Evolutionary conservation across 2,888 invertebrate species (phyloP).

Genomic region (Watsonalla binaria): DNA sequence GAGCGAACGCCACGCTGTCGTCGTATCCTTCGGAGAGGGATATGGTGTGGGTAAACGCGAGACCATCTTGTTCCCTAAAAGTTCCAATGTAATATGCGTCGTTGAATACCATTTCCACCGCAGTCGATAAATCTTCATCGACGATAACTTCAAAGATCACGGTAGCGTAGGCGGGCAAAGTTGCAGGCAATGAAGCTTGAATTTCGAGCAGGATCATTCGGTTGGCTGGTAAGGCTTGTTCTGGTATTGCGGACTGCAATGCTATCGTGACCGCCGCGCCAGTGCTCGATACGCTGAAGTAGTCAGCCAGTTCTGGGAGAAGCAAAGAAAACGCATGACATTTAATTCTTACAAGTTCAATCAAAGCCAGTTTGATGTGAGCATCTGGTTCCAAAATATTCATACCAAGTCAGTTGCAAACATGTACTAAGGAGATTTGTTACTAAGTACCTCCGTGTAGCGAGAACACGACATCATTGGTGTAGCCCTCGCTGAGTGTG

Average conservation of each 20-base stretch:
- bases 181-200: slow-evolving; percentile 22
- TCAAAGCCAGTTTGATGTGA: too few species aligned
- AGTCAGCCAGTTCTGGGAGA: slow-evolving; percentile 12
- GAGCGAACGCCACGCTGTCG: slow-evolving; percentile 6
- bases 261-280: slow-evolving; percentile 10
- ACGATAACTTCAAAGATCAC: slow-evolving; percentile 23
- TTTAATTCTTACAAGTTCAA: too few species aligned
- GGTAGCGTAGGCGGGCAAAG: slow-evolving; percentile 26
- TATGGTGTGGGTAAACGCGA: slow-evolving; percentile 19
- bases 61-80: slow-evolving; percentile 13
- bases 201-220: slow-evolving; percentile 25
- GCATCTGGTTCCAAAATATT: too few species aligned
- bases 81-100: slow-evolving; percentile 28
- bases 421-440: background rate
- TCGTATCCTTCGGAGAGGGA: slow-evolving; percentile 26
- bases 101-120: slow-evolving; percentile 19
- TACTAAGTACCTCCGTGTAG: slow-evolving; percentile 25
- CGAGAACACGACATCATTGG: slow-evolving; percentile 17
- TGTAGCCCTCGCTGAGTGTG: slow-evolving; percentile 21
- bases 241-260: slow-evolving; percentile 22
- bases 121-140: slow-evolving; percentile 2
- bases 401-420: too few species aligned
- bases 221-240: slow-evolving; percentile 23
- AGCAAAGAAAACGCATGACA: too few species aligned
- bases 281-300: slow-evolving; percentile 8